phyloP scores from a whole-genome alignment of 2,113 vertebrate genomes.

The Camelus dromedarius region DNA sequence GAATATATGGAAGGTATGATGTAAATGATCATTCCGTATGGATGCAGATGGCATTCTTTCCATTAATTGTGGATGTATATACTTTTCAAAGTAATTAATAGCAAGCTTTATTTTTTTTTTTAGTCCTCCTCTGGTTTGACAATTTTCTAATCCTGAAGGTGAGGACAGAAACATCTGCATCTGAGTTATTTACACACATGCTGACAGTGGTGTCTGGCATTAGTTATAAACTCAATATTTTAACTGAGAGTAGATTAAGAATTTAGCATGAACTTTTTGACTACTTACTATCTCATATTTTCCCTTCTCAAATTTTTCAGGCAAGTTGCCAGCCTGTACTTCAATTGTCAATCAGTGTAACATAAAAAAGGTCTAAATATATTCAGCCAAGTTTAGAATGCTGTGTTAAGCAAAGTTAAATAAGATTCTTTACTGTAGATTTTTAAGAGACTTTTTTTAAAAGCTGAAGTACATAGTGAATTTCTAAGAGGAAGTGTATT shows the following conservation, averaged over 20 bases:
- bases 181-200: background rate
- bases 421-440: background rate
- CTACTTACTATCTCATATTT: background rate
- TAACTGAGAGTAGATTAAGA: background rate
- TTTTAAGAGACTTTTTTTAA: background rate
- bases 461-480: background rate
- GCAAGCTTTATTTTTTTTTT: background rate
- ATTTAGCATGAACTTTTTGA: background rate
- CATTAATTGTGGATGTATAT: background rate
- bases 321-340: background rate
- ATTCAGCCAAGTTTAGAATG: background rate
- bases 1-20: background rate
- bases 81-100: background rate
- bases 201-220: background rate
- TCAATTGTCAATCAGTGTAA: background rate
- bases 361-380: background rate
- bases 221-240: background rate
- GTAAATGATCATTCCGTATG: background rate
- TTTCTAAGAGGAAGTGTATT: background rate
- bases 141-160: background rate
- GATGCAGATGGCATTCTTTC: background rate
- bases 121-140: background rate
- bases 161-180: background rate
- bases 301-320: background rate
- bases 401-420: background rate